phyloP scores from a whole-genome alignment of 1,140 invertebrate genomes.

The Microplitis demolitor region DNA sequence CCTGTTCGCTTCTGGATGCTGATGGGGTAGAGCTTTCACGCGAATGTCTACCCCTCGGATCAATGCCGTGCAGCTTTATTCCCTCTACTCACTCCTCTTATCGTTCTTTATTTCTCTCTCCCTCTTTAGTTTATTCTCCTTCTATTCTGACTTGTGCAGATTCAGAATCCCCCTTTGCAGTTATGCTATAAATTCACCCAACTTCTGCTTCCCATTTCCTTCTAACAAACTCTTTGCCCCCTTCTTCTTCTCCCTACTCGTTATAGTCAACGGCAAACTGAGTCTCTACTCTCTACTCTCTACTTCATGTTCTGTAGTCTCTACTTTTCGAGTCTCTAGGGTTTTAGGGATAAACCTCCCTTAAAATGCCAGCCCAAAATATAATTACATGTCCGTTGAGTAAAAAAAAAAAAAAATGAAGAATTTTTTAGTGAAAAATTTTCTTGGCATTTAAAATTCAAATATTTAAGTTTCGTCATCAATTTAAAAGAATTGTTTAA shows the following conservation, averaged over 20 bases:
- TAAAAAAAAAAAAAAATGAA: too few species aligned
- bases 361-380: too few species aligned
- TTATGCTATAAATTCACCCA: conserved; percentile 23
- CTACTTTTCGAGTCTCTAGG: too few species aligned
- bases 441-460: too few species aligned
- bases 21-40: neutral
- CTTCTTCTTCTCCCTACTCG: neutral
- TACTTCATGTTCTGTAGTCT: too few species aligned
- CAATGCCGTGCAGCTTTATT: conserved; percentile 7
- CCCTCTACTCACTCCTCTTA: neutral
- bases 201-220: conserved; percentile 13
- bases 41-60: conserved; percentile 10
- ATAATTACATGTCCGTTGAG: too few species aligned
- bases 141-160: too few species aligned
- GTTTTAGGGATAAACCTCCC: too few species aligned
- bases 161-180: too few species aligned
- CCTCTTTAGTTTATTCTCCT: neutral
- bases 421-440: too few species aligned
- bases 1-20: too few species aligned
- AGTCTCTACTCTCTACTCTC: too few species aligned
- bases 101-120: neutral
- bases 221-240: conserved; percentile 13
- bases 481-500: neutral
- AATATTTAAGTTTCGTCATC: neutral
- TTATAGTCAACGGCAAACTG: conserved; percentile 7